Evolutionary conservation across 2,888 invertebrate species (phyloP).

Genomic region (Artemia sinica): DNA sequence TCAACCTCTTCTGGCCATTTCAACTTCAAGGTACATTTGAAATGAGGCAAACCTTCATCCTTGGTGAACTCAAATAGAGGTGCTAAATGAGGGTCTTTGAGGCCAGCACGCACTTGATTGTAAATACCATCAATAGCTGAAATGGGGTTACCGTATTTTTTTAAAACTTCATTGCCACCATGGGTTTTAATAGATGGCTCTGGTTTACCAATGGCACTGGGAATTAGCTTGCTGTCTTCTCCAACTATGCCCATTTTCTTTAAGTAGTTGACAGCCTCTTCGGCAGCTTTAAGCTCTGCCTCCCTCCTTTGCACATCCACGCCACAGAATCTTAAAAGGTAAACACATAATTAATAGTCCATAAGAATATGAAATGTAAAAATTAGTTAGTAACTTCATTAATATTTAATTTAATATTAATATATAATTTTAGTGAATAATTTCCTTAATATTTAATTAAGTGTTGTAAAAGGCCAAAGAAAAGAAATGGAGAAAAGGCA

Average conservation of each 20-base stretch:
- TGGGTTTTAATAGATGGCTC: neutral
- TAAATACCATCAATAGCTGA: neutral
- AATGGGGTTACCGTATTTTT: neutral
- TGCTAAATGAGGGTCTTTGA: neutral
- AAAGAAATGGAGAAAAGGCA: no score
- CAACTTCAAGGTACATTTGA: neutral
- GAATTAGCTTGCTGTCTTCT: neutral
- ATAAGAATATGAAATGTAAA: no score
- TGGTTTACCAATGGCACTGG: neutral
- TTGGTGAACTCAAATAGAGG: neutral
- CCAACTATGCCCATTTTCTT: neutral
- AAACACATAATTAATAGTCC: neutral
- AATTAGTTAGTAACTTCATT: no score
- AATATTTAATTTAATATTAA: no score
- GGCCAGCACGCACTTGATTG: neutral
- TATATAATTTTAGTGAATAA: no score
- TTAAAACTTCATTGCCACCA: neutral
- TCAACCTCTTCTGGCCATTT: neutral
- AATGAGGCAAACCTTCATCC: neutral
- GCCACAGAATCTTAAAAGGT: neutral
- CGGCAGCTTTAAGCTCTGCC: neutral
- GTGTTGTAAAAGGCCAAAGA: no score
- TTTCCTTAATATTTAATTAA: no score
- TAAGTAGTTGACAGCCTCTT: neutral
- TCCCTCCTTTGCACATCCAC: neutral